Evolutionary conservation across 1,140 invertebrate species (phyloP), one percentile per base, ranked within the genome.

Genomic region (Philotrypesis tridentata): DNA sequence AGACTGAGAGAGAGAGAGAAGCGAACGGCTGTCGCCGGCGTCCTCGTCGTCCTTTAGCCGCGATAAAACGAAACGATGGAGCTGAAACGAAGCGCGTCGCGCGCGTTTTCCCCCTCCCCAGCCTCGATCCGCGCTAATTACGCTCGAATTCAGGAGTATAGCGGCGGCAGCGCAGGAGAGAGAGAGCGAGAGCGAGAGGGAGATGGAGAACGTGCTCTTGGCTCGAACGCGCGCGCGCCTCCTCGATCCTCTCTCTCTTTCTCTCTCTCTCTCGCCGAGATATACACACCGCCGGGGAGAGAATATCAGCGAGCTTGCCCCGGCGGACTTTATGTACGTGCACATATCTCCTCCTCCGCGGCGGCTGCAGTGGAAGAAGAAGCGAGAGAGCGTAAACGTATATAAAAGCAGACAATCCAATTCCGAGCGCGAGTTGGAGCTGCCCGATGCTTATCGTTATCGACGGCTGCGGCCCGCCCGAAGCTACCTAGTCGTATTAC

Each of bases 341-440:
- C 33, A 70, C 33, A 74, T 17, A 31, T 74, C 17, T 55, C 48
- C 48, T 55, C 12, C 25, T 9, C 25, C 23, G 27, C 14, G 4
- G 29, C n/a, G 17, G 67, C 25, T 2, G 12, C 14, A n/a, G 37
- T 5, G 37, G 37, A 48, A 73, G 31, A 72, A n/a, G 37, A 43
- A 43, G 29, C 40, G 43, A 21, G 25, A 14, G 27, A 55, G 71
- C 74, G 74, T 63, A 68, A 67, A 78, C 75, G 63, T 78, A 78
- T 68, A 78, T 78, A 78, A 78, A 68, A 78, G 75, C 29, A 78
- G 75, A 78, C 75, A 78, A 78, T 78, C 75, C 63, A 78, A 78
- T 78, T 78, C 63, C 75, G 29, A 29, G 75, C 23, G 75, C 37
- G 31, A 33, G 43, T 60, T 40, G 25, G 25, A 68, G 67, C 67